A percentile compares a stretch with the other conserved stretches of the same genome.
phyloP scores from a whole-genome alignment of 2,888 invertebrate species.

The Tiliacea citrago region DNA sequence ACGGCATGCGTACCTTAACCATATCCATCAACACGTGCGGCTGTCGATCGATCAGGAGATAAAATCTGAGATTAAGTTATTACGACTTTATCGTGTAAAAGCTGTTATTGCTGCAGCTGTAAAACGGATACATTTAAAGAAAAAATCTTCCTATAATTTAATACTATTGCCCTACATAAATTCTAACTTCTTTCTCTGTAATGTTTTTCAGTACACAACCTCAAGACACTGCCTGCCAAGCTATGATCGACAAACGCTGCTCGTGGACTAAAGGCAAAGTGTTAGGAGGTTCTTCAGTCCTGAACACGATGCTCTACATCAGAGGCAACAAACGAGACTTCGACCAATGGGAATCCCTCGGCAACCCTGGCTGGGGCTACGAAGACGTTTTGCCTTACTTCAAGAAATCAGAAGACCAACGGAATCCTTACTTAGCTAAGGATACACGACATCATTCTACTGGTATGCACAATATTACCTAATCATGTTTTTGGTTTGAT shows the following conservation, averaged over 20 bases:
- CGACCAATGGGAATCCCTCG: constrained; percentile 96
- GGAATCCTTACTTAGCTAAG: constrained; percentile 96
- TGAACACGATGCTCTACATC: constrained; percentile 98
- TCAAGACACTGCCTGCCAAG: constrained; percentile 95
- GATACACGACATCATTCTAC: constrained; percentile 93
- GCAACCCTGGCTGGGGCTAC: constrained; percentile 97
- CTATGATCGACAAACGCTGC: constrained; percentile 95
- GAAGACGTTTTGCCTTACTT: constrained; percentile 96
- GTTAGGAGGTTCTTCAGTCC: constrained; percentile 96
- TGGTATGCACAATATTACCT: constrained; percentile 88
- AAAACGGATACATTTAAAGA: background rate
- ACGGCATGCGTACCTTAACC: too few relatives aligned
- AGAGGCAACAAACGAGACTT: constrained; percentile 96
- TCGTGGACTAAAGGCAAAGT: constrained; percentile 98
- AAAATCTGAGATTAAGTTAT: background rate
- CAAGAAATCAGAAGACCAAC: constrained; percentile 96
- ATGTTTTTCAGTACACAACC: constrained; percentile 93
- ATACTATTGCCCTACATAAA: background rate
- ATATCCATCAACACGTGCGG: too few relatives aligned
- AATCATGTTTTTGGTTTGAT: too few relatives aligned
- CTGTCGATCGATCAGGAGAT: too few relatives aligned
- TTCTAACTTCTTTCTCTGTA: background rate
- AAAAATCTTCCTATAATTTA: background rate
- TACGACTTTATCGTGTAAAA: background rate
- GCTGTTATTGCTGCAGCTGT: background rate